Evolutionary conservation across 2,797 vertebrate genomes (phyloP).

Genomic region (Characodon lateralis): DNA sequence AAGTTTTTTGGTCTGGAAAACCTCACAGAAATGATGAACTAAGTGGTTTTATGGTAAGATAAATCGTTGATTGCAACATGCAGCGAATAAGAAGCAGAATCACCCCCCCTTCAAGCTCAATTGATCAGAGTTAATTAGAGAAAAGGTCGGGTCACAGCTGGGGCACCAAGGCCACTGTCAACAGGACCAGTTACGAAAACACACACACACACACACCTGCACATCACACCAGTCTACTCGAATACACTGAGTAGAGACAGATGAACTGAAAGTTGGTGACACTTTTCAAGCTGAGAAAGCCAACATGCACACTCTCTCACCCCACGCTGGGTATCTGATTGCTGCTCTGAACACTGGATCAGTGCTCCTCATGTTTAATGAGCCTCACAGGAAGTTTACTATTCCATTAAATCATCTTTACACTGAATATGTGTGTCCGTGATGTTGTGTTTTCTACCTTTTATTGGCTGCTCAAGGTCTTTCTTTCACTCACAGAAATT

Average conservation of each 20-base stretch:
- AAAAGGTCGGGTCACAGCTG: constrained; percentile 72
- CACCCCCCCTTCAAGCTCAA: constrained; percentile 40
- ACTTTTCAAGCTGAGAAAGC: constrained; percentile 28
- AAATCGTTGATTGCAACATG: constrained; percentile 35
- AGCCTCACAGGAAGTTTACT: constrained; percentile 37
- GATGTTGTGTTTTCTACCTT: constrained; percentile 2
- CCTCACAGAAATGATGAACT: neutral
- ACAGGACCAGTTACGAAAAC: constrained; percentile 7
- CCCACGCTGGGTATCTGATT: constrained; percentile 43
- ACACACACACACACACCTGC: constrained; percentile 14
- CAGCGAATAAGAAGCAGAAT: constrained; percentile 34
- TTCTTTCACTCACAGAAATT: neutral
- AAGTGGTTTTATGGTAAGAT: constrained; percentile 12
- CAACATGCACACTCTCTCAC: constrained; percentile 10
- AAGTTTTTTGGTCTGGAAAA: neutral
- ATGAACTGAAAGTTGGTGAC: constrained; percentile 18
- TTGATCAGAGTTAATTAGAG: constrained; percentile 75
- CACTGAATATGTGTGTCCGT: constrained; percentile 14
- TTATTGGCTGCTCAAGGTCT: constrained; percentile 50
- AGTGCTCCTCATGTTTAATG: constrained; percentile 43
- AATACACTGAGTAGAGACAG: constrained; percentile 1
- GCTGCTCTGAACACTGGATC: constrained; percentile 45
- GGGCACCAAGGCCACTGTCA: constrained; percentile 39
- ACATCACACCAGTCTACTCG: neutral
- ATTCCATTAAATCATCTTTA: constrained; percentile 28